Base-by-base conservation (phyloP, 2,113 vertebrate genomes). In the Neoarius graeffei region DNA sequence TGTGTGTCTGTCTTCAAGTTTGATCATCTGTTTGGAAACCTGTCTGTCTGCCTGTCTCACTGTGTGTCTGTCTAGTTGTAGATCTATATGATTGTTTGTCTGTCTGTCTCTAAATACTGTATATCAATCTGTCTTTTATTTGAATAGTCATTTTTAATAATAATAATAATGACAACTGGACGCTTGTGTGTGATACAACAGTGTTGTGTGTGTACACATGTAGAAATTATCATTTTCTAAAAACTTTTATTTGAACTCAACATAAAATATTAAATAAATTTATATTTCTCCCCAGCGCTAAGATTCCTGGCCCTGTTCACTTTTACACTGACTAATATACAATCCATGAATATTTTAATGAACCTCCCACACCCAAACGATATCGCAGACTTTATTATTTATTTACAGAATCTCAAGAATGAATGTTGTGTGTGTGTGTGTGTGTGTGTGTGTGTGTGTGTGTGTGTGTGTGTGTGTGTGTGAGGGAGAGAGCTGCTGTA, bases 321-420 rank as follows among this genome's bases (percentile, higher is more conserved):
- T 69, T 84, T 90, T 92, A 91, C 88, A 91, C 84, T 89, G 89
- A 89, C 89, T 91, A 91, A 93, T 89, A 91, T 89, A 90, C 80
- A 90, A 90, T 90, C 88, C 88, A 90, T 93, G 89, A 94, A 95
- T 96, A 94, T 94, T 95, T 94, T 88, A 95, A 93, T 92, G 90
- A 91, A 90, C 92, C 88, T 84, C 91, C 89, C 87, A 91, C 89
- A 91, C 69, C 89, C 93, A 94, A 93, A 94, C 91, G 92, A 89
- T 92, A 92, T 92, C 85, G 88, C 90, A 85, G 84, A 90, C 90
- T 95, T 93, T 88, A 93, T 94, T 94, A 94, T 95, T 94, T 94
- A 95, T 94, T 94, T 94, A 88, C 89, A 86, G 89, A 91, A 90
- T 91, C 93, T 94, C 91, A 94, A 95, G 94, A 93, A 95, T 94